Evolutionary conservation across 1,140 invertebrate species (phyloP), one percentile per base, ranked within the genome.

Genomic region (Steinernema khuongi): DNA sequence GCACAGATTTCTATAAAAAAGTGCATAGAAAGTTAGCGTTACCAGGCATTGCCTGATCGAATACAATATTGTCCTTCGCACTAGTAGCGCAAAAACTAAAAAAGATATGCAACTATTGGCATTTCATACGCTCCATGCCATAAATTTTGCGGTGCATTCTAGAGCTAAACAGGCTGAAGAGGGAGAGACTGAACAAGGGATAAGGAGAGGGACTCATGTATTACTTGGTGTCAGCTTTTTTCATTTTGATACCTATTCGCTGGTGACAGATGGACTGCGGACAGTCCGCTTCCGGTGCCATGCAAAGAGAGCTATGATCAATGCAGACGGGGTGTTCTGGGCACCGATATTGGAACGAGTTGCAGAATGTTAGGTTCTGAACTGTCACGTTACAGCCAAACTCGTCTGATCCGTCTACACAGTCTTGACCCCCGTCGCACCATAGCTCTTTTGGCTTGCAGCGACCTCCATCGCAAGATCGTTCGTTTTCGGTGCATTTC

Each of bases 391-490:
- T 67, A 68, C 83, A 84, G 30, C 78, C 71, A 17, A 70, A 72
- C 74, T 86, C 85, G 72, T 86, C 85, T 14, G 77, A 77, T 11
- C 77, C 80, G 71, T 84, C 83, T 2, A 36, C 36, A 76, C 85
- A 86, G 68, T 86, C 82, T 11, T 67, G 50, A 31, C 78, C 75
- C 1, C 78, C 79, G 67, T 81, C 77, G 60, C 80, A 81, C 67
- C 74, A 32, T 31, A 74, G 74, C n/a, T 41, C 30, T 28, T 74
- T 33, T 0, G 75, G 70, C 31, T 73, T 75, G 32, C 74, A 80
- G 14, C 60, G 22, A 71, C 69, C 71, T 31, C 50, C 80, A 44
- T 81, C 79, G 30, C 79, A 80, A 30, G n/a, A 29, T 75, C 73
- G 77, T 30, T 75, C 75, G 18, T 67, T 50, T 19, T 71, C 66